These are phyloP conservation scores for Leptopilina clavipes DNA, from an alignment of 1,140 invertebrate genomes.

Conservation along the genomic window DNA sequence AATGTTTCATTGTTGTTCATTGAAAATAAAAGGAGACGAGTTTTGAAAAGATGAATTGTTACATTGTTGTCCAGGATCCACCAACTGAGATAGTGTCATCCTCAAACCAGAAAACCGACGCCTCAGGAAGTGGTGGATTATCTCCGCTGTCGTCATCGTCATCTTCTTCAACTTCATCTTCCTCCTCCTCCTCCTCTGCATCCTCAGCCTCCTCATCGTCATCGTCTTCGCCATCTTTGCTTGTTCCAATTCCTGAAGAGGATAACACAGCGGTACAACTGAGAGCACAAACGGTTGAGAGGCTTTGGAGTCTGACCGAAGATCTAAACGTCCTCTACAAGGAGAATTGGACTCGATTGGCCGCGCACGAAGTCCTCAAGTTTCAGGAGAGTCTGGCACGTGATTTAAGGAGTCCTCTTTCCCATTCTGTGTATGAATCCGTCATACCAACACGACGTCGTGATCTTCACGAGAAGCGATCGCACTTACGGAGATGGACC, in stretches of 20 bases:
- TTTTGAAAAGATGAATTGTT: constrained; percentile 7
- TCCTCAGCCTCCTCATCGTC: neutral
- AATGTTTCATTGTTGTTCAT: neutral
- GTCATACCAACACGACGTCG: constrained; percentile 63
- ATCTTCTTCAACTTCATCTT: constrained; percentile 25
- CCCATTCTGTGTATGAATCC: constrained; percentile 68
- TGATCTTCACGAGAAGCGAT: constrained; percentile 60
- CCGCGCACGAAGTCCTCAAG: constrained; percentile 87
- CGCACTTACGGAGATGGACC: constrained; percentile 85
- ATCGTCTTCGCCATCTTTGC: constrained; percentile 36
- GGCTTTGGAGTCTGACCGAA: constrained; percentile 94
- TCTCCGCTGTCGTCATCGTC: constrained; percentile 39
- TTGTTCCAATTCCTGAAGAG: constrained; percentile 56
- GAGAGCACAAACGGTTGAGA: constrained; percentile 81
- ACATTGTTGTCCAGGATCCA: constrained; percentile 54
- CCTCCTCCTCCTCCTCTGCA: neutral
- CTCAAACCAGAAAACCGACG: constrained; percentile 62
- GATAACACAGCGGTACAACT: constrained; percentile 66
- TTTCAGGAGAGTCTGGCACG: constrained; percentile 84
- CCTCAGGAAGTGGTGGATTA: constrained; percentile 43
- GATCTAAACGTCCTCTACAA: constrained; percentile 95
- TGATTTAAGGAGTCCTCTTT: constrained; percentile 57
- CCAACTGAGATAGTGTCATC: constrained; percentile 55
- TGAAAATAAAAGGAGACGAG: no score
- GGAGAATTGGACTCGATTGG: constrained; percentile 93